These are phyloP conservation scores for Alitta virens DNA, from an alignment of 2,888 invertebrate genomes.

Conservation along the genomic window DNA sequence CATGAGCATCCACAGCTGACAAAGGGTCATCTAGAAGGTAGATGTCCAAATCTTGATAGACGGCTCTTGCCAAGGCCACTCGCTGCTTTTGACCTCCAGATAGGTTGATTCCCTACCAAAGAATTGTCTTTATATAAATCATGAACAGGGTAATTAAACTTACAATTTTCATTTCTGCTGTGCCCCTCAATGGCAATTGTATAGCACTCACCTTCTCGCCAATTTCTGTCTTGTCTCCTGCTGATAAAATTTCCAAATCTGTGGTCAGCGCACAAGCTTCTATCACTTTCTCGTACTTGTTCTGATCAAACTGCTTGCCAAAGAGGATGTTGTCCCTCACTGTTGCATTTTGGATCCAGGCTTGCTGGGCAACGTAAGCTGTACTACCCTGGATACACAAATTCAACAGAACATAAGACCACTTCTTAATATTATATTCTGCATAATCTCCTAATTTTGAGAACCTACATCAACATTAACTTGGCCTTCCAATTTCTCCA, in stretches of 20 bases:
- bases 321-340: constrained; percentile 90
- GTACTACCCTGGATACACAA: constrained; percentile 54
- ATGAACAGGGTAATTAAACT: too few species aligned
- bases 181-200: too few species aligned
- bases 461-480: constrained; percentile 40
- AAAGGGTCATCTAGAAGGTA: constrained; percentile 16
- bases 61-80: constrained; percentile 48
- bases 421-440: too few species aligned
- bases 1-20: constrained; percentile 14
- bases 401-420: too few species aligned
- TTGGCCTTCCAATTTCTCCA: constrained; percentile 38
- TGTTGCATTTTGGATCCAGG: constrained; percentile 97
- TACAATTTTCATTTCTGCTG: too few species aligned
- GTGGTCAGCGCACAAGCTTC: constrained; percentile 86
- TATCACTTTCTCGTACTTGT: constrained; percentile 75
- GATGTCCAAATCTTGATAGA: constrained; percentile 24
- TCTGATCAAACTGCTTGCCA: constrained; percentile 71
- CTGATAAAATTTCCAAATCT: constrained; percentile 85
- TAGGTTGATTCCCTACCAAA: constrained; percentile 30
- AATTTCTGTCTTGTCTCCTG: constrained; percentile 93
- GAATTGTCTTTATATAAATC: too few species aligned
- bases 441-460: too few species aligned
- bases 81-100: constrained; percentile 16
- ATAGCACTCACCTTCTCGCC: constrained; percentile 74
- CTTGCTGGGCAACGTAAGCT: constrained; percentile 64